Conservation (phyloP, 1,140 invertebrate species). For the Caenorhabditis brenneri region DNA sequence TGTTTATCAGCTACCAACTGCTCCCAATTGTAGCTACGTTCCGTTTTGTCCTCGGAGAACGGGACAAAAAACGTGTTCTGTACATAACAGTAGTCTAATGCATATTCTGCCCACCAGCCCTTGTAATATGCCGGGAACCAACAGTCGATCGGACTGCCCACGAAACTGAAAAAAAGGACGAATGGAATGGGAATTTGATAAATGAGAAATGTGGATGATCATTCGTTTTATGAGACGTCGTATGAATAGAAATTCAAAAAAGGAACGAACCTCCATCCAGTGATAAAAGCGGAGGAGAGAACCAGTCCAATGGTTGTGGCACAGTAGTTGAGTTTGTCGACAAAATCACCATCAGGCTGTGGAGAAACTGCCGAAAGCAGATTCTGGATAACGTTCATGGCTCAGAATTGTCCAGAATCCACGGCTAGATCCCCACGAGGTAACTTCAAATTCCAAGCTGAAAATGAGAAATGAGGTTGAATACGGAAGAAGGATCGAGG, state of each 20-base stretch:
- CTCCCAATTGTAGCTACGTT: constrained; percentile 64
- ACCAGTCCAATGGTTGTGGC: constrained; percentile 67
- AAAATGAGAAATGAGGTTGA: constrained; percentile 31
- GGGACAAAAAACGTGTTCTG: constrained; percentile 71
- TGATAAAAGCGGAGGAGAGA: constrained; percentile 67
- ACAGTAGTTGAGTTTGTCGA: constrained; percentile 67
- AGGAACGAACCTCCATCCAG: constrained; percentile 68
- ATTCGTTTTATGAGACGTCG: no score
- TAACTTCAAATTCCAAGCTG: not conserved
- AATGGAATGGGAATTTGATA: no score
- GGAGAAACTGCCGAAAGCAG: constrained; percentile 66
- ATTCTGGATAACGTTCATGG: constrained; percentile 68
- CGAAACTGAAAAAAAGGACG: constrained; percentile 57
- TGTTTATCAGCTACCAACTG: constrained; percentile 60
- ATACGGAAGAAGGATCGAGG: not conserved
- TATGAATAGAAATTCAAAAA: no score
- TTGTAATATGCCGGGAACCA: constrained; percentile 71
- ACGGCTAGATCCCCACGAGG: not conserved
- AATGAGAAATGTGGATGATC: no score
- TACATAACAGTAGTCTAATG: constrained; percentile 70
- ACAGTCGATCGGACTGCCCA: constrained; percentile 69
- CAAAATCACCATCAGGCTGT: constrained; percentile 68
- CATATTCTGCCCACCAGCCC: constrained; percentile 71
- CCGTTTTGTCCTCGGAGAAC: constrained; percentile 61
- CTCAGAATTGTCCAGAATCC: not conserved